Evolutionary conservation across 1,140 invertebrate genomes (phyloP), one percentile per base, ranked within the genome.

Genomic region (Drosophila kanapiae): DNA sequence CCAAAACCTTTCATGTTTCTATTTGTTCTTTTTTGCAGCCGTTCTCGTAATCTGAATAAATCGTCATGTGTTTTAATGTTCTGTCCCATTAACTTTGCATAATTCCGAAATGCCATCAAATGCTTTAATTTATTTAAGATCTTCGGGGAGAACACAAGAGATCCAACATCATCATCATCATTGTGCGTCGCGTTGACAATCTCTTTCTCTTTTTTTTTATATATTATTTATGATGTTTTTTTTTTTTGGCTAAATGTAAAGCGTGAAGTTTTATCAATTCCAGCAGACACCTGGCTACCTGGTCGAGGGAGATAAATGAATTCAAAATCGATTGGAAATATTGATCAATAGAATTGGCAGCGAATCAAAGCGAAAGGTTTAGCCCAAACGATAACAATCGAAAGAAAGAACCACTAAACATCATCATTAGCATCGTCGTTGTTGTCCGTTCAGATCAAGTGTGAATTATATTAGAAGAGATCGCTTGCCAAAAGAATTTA

Each of bases 261-360:
- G 69, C 67, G 67, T 72, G 69, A 72, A 72, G 69, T 51, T 72
- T 72, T 72, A 72, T 72, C 69, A 72, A 72, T 60, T 72, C 54
- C 37, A 40, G 37, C 53, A 72, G 68, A 72, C 69, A 72, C 69
- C 69, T 72, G 69, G 69, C 69, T 71, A 72, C 53, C 53, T 48
- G 37, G 38, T 11, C 65, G 29, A 47, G 23, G 23, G 58, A 69
- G 43, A 72, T 47, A 64, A 70, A 78, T 43, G 49, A 78, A 69
- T 75, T 71, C 67, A 59, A 56, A 78, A 78, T 53, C 65, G 45
- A 35, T 78, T 62, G 48, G 48, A 79, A 75, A 71, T 85, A 75
- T 75, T 86, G 62, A 71, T 86, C 82, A 84, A 72, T 74, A 85
- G 75, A 64, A 63, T 54, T 67, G 59, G 53, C 56, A 56, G 42